Evolutionary conservation across 2,797 vertebrate genomes (phyloP).

Genomic region (Onychomys leucogaster): DNA sequence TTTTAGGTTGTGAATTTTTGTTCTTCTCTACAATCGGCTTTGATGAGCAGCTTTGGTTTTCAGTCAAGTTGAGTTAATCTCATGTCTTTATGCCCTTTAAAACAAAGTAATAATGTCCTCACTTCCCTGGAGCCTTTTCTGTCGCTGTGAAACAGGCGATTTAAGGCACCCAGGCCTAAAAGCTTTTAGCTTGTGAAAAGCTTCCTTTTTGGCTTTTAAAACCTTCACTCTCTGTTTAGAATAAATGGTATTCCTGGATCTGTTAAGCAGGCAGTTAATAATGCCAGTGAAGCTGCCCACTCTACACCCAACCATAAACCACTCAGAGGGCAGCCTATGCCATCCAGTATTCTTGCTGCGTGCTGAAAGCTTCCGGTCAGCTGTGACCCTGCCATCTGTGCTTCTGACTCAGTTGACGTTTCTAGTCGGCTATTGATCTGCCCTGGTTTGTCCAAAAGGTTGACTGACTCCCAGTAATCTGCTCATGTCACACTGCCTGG

Average conservation of each 20-base stretch:
- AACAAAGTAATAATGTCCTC: conserved; percentile 19
- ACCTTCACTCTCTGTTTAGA: conserved; percentile 71
- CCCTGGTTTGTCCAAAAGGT: conserved; percentile 51
- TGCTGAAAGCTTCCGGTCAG: conserved; percentile 2
- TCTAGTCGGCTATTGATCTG: conserved; percentile 42
- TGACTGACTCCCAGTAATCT: conserved; percentile 32
- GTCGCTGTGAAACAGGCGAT: conserved; percentile 70
- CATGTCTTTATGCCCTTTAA: conserved; percentile 58
- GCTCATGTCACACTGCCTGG: background rate
- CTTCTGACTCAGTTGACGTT: conserved; percentile 54
- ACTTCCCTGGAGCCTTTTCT: conserved; percentile 67
- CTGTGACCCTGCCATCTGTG: conserved; percentile 30
- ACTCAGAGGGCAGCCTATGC: background rate
- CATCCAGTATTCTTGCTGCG: conserved; percentile 18
- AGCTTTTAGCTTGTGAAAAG: conserved; percentile 79
- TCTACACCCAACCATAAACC: conserved; percentile 42
- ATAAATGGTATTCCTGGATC: conserved; percentile 74
- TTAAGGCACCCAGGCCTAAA: conserved; percentile 70
- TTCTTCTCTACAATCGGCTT: background rate
- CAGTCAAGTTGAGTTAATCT: conserved; percentile 65
- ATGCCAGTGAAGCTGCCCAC: conserved; percentile 57
- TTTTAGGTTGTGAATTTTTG: conserved; percentile 49
- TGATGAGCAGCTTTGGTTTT: conserved; percentile 62
- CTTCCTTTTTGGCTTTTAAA: conserved; percentile 76
- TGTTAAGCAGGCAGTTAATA: conserved; percentile 78